A percentile compares a stretch with the other conserved stretches of the same genome.
phyloP scores from a whole-genome alignment of 2,113 vertebrate genomes.

The Pseudolaguvia tuberculata region DNA sequence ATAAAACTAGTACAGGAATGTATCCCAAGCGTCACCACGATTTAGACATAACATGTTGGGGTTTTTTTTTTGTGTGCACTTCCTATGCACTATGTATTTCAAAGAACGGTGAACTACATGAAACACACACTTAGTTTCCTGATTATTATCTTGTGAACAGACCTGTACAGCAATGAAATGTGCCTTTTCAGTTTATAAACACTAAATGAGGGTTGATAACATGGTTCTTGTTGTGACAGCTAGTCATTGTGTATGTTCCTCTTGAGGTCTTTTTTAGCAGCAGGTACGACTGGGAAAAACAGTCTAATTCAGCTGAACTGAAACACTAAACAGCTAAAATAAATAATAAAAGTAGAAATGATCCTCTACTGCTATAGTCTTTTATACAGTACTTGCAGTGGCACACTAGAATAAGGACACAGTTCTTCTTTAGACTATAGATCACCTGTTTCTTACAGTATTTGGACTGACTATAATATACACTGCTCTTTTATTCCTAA shows the following conservation, averaged over 20 bases:
- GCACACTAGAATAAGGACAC: too few species aligned
- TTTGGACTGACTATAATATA: too few species aligned
- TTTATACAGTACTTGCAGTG: too few species aligned
- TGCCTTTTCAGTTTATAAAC: slow-evolving; percentile 21
- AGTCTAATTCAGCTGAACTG: background rate
- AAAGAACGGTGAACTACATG: slow-evolving; percentile 6
- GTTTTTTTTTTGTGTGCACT: background rate
- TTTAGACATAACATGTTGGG: slow-evolving; percentile 43
- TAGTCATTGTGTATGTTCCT: slow-evolving; percentile 4
- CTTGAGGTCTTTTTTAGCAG: background rate
- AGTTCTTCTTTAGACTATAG: too few species aligned
- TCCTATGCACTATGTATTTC: background rate
- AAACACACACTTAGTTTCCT: slow-evolving; percentile 32
- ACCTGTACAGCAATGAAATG: slow-evolving; percentile 4
- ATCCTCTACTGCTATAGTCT: background rate
- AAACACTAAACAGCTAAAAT: background rate
- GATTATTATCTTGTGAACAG: slow-evolving; percentile 41
- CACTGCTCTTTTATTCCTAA: too few species aligned
- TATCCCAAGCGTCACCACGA: slow-evolving; percentile 9
- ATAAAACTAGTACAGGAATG: slow-evolving; percentile 7
- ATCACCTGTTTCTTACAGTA: too few species aligned
- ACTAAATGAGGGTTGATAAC: slow-evolving; percentile 37
- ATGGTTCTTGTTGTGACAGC: slow-evolving; percentile 12
- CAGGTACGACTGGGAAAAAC: background rate
- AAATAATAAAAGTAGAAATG: background rate